Conservation (phyloP, 1,140 invertebrate species). For the Phocides pigmalion region DNA sequence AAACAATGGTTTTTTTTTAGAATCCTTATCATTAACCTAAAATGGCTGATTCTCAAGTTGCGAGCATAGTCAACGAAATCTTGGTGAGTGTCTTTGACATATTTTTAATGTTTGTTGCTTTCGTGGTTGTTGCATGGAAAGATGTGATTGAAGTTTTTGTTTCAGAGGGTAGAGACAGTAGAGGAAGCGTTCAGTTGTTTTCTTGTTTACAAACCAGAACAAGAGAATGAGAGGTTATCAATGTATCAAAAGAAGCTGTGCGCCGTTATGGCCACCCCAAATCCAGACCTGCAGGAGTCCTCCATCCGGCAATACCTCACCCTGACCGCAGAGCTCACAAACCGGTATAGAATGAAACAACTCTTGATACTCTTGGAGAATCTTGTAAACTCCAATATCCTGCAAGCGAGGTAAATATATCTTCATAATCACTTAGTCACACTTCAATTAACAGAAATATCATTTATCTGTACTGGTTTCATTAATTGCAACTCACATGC, state of each 20-base stretch:
- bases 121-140: not conserved
- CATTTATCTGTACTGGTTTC: no score
- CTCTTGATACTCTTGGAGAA: slow-evolving; percentile 89
- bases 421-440: not conserved
- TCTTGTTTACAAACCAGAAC: slow-evolving; percentile 88
- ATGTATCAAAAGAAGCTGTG: slow-evolving; percentile 87
- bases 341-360: slow-evolving; percentile 88
- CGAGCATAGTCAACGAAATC: slow-evolving; percentile 87
- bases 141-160: slow-evolving; percentile 36
- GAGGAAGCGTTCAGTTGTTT: slow-evolving; percentile 95
- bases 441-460: no score
- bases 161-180: slow-evolving; percentile 91
- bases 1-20: slow-evolving; percentile 1
- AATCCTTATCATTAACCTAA: slow-evolving; percentile 37
- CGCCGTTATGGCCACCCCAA: slow-evolving; percentile 77
- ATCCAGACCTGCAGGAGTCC: slow-evolving; percentile 88
- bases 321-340: slow-evolving; percentile 87
- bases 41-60: slow-evolving; percentile 86
- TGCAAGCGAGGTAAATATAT: slow-evolving; percentile 85
- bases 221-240: slow-evolving; percentile 87
- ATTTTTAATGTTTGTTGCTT: slow-evolving; percentile 7
- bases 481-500: no score
- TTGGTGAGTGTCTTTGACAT: slow-evolving; percentile 80
- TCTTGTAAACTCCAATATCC: slow-evolving; percentile 87
- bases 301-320: slow-evolving; percentile 89